phyloP scores from a whole-genome alignment of 1,140 invertebrate genomes.

The Brachionus asplanchnoidis region DNA sequence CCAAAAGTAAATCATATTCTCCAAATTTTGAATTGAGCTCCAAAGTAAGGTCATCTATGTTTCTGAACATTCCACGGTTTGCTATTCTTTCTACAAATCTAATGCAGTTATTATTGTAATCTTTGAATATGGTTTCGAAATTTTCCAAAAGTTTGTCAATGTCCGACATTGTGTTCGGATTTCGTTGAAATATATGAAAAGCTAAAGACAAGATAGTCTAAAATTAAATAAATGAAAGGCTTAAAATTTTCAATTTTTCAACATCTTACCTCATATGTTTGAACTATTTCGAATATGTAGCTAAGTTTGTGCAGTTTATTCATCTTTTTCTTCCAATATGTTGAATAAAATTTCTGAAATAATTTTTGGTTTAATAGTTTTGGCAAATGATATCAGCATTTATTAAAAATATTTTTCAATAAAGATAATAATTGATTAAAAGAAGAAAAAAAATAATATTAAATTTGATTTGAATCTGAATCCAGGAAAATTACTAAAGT shows the following conservation, averaged over 20 bases:
- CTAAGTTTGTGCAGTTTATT: neutral
- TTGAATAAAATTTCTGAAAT: neutral
- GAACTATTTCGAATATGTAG: neutral
- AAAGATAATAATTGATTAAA: no score
- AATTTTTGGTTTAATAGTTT: neutral
- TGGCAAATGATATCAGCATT: no score
- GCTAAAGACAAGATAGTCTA: neutral
- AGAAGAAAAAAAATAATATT: no score
- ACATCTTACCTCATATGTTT: neutral
- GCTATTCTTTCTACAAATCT: neutral
- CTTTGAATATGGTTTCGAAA: neutral
- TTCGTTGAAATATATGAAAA: neutral
- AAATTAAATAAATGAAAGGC: neutral
- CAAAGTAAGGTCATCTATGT: neutral
- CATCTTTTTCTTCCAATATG: neutral
- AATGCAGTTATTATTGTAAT: neutral
- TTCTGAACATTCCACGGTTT: neutral
- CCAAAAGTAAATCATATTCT: neutral
- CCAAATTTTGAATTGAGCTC: constrained; percentile 22
- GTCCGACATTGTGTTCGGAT: neutral
- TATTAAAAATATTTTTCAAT: no score
- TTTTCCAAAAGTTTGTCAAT: neutral
- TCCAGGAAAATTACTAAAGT: no score
- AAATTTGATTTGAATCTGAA: no score
- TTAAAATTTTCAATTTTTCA: no score